Percentiles rank a stretch among this genome's conserved stretches.
Evolutionary conservation across 2,888 invertebrate species (phyloP).

Genomic region (Antheraea assamensis): DNA sequence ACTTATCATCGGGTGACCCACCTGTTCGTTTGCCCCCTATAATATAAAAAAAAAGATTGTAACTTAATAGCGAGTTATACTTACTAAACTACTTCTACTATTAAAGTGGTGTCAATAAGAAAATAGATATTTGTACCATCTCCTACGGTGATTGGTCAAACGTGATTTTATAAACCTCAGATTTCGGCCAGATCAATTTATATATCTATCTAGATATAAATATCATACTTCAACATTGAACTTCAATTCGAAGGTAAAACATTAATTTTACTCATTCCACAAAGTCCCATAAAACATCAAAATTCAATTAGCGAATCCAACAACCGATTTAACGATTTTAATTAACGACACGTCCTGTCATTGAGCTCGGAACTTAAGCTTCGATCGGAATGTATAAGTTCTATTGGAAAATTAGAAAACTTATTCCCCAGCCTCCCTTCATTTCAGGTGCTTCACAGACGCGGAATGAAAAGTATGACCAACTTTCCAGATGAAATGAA

Average conservation of each 20-base stretch:
- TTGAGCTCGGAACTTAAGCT: conserved; percentile 33
- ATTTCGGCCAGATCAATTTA: no score
- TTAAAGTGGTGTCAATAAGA: no score
- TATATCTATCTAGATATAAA: no score
- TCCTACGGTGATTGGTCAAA: no score
- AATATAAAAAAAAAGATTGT: no score
- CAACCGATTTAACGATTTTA: conserved; percentile 34
- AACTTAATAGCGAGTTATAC: no score
- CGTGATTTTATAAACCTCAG: no score
- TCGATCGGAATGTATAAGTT: conserved; percentile 65
- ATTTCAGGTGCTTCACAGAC: conserved; percentile 55
- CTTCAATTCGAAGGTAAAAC: neutral
- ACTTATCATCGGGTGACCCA: no score
- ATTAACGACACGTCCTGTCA: conserved; percentile 45
- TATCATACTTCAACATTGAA: neutral
- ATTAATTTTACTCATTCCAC: neutral
- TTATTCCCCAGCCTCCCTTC: conserved; percentile 42
- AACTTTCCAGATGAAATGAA: conserved; percentile 63
- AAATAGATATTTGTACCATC: no score
- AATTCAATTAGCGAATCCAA: conserved; percentile 20
- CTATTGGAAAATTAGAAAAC: conserved; percentile 77
- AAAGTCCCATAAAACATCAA: conserved; percentile 8
- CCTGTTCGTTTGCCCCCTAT: no score
- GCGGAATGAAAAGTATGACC: conserved; percentile 53
- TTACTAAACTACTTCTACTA: no score